Base-by-base conservation (phyloP, 2,797 vertebrate genomes). In the Rallus crepitans region DNA sequence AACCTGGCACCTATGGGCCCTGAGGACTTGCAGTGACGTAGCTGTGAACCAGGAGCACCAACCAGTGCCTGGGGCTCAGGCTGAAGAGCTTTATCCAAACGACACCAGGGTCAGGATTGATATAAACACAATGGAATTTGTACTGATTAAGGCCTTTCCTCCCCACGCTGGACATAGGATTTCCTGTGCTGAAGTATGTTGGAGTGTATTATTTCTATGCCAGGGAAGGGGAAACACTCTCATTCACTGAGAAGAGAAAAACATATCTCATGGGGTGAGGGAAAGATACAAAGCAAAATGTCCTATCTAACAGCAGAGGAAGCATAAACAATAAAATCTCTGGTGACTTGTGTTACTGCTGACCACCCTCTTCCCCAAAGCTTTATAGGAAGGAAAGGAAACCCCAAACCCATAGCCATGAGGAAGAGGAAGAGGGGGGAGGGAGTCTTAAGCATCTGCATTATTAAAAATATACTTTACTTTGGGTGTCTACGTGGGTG, bases 51-150 rank as follows among this genome's bases (percentile, higher is more conserved):
- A 0, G 53, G 90, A 82, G 77, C 91, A 94, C 90, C 96, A 95
- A 72, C 21, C 85, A 45, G 73, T 63, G 89, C 88, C 85, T 89
- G 93, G 77, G 94, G 91, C 90, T 71, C 95, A 71, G 52, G 3
- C 24, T 42, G 11, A 53, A 89, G 57, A 35, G 33, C 88, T 94
- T 73, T 73, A 71, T 92, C 81, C 92, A 42, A 65, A 40, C 8
- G 77, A 89, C 90, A 87, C 71, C 1, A 94, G 86, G 95, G 94
- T 95, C 96, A 97, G 89, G 27, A 89, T 28, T 85, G 96, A 95
- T 94, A 95, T 56, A 94, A 96, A 96, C 96, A 93, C 92, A 94
- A 95, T 71, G 94, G 95, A 96, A 95, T 97, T 95, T 95, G 82
- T 39, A 82, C 95, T 95, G 92, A 96, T 96, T 96, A 95, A 92